phyloP scores from a whole-genome alignment of 1,140 invertebrate species.

The Parapsyche elsis region DNA sequence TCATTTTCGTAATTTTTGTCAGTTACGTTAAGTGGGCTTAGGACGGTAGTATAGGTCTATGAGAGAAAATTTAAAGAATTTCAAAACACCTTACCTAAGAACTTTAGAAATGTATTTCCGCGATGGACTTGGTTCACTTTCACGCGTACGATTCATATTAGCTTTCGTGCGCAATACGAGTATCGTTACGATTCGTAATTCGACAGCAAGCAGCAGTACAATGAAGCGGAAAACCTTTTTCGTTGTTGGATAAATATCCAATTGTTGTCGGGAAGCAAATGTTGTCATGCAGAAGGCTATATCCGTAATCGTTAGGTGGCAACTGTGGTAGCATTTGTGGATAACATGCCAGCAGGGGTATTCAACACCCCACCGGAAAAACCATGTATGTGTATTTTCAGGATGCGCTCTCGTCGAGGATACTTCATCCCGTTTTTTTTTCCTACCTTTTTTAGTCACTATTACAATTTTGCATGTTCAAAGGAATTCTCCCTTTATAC shows the following conservation, averaged over 20 bases:
- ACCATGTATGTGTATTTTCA: not conserved
- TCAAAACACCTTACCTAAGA: no score
- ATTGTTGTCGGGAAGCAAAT: not conserved
- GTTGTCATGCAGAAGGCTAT: slow-evolving; percentile 15
- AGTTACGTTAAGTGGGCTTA: no score
- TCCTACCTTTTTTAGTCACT: not conserved
- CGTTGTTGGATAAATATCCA: not conserved
- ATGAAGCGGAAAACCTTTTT: no score
- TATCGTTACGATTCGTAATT: no score
- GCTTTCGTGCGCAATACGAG: no score
- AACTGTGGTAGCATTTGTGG: not conserved
- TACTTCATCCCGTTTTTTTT: slow-evolving; percentile 6
- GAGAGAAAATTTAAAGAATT: no score
- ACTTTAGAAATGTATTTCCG: no score
- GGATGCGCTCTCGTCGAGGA: slow-evolving; percentile 4
- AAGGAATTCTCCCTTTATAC: not conserved
- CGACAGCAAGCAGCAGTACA: no score
- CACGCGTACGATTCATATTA: no score
- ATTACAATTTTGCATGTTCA: slow-evolving; percentile 37
- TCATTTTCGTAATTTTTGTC: no score
- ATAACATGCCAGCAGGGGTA: not conserved
- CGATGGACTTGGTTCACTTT: no score
- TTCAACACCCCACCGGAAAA: not conserved
- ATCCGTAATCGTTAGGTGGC: slow-evolving; percentile 5
- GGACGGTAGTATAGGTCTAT: no score